These are phyloP conservation scores for Monoplex corrugatus DNA, from an alignment of 2,888 invertebrate species.

Conservation along the genomic window DNA sequence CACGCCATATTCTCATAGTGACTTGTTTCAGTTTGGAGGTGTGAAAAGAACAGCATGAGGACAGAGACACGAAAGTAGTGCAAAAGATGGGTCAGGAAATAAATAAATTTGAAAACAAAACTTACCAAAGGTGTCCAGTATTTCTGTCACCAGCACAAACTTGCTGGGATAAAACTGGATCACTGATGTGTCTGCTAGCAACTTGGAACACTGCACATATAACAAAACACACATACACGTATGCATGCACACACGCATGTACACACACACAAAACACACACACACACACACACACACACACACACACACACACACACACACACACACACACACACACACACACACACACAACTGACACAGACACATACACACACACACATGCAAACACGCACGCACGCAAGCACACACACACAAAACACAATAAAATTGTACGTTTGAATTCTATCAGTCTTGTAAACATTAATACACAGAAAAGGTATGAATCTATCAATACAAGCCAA, in stretches of 20 bases:
- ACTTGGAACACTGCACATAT: slow-evolving; percentile 90
- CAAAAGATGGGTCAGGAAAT: too few relatives aligned
- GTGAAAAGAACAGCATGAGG: too few relatives aligned
- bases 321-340: slow-evolving; percentile 19
- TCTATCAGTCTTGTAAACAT: too few relatives aligned
- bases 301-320: neutral
- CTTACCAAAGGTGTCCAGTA: slow-evolving; percentile 92
- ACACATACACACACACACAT: neutral
- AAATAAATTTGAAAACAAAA: too few relatives aligned
- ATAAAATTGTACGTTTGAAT: too few relatives aligned
- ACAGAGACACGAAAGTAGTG: too few relatives aligned
- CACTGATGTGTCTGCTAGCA: slow-evolving; percentile 93
- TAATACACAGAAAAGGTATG: neutral
- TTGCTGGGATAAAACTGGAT: slow-evolving; percentile 99
- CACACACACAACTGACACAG: neutral
- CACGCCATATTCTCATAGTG: too few relatives aligned
- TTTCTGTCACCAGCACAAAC: slow-evolving; percentile 97
- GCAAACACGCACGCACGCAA: neutral
- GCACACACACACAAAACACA: neutral
- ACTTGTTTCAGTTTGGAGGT: too few relatives aligned
- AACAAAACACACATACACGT: slow-evolving; percentile 9
- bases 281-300: neutral
- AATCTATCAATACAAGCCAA: neutral
- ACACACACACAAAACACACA: slow-evolving; percentile 22
- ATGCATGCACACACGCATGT: neutral